phyloP scores from a whole-genome alignment of 2,113 vertebrate species.

The Mirza zaza region DNA sequence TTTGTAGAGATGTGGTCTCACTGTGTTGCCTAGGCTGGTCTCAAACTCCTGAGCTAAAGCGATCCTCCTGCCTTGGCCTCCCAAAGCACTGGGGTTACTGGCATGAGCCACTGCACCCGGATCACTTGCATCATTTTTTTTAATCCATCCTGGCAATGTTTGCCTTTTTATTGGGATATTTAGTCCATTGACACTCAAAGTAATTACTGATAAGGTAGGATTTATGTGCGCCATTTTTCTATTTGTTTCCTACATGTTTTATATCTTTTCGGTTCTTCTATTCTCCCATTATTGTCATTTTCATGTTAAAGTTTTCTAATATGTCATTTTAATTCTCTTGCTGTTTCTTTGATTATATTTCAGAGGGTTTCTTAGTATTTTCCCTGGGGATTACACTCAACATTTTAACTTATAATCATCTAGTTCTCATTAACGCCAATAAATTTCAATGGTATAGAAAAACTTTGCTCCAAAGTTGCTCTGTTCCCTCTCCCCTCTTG shows the following conservation, averaged over 20 bases:
- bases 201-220: background rate
- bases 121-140: background rate
- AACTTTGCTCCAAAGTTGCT: background rate
- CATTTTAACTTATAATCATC: background rate
- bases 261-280: background rate
- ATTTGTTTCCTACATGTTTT: background rate
- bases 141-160: background rate
- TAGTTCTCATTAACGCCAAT: background rate
- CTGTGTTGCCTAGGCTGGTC: too few relatives aligned
- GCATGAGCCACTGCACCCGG: fast-evolving
- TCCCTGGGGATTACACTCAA: background rate
- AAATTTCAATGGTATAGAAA: background rate
- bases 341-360: background rate
- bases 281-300: background rate
- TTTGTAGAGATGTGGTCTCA: too few relatives aligned
- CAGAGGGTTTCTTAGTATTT: background rate
- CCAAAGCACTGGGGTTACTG: too few relatives aligned
- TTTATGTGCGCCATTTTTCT: background rate
- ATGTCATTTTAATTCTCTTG: background rate
- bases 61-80: too few relatives aligned
- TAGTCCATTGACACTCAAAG: background rate
- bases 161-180: background rate
- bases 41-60: too few relatives aligned
- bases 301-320: background rate
- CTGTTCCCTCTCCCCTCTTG: background rate